phyloP scores from a whole-genome alignment of 2,888 invertebrate genomes.

The Caenorhabditis becei region DNA sequence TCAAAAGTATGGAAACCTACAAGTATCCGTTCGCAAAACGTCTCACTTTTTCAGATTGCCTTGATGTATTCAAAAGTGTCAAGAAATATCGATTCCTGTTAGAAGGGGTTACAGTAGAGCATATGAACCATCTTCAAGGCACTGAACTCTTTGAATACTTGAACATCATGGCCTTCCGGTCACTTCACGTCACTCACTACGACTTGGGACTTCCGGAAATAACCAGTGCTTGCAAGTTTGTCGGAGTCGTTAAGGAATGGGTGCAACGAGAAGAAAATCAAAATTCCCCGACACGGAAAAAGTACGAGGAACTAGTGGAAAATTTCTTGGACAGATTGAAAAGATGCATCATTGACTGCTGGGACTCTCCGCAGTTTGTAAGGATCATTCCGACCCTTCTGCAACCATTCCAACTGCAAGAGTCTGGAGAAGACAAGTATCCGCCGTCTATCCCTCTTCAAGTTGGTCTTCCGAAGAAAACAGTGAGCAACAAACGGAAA shows the following conservation, averaged over 20 bases:
- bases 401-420: neutral
- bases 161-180: slow-evolving; percentile 43
- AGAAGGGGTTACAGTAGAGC: slow-evolving; percentile 5
- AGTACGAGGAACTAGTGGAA: neutral
- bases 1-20: slow-evolving; percentile 8
- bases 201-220: slow-evolving; percentile 30
- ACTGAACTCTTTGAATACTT: slow-evolving; percentile 8
- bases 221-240: slow-evolving; percentile 32
- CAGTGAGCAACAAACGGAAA: neutral
- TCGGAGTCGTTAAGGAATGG: slow-evolving; percentile 26
- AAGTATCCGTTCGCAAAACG: neutral
- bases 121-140: slow-evolving; percentile 5
- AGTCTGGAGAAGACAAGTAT: slow-evolving; percentile 3
- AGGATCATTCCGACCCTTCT: slow-evolving; percentile 12
- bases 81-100: slow-evolving; percentile 29
- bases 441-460: slow-evolving; percentile 37
- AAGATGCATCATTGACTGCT: slow-evolving; percentile 31
- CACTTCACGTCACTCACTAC: slow-evolving; percentile 6
- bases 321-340: slow-evolving; percentile 17
- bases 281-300: no score
- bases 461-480: neutral
- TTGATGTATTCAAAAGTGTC: slow-evolving; percentile 28
- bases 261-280: neutral
- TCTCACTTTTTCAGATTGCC: slow-evolving; percentile 14
- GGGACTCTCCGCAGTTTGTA: slow-evolving; percentile 25